phyloP scores from a whole-genome alignment of 2,113 vertebrate genomes.

The Spheniscus mendiculus region DNA sequence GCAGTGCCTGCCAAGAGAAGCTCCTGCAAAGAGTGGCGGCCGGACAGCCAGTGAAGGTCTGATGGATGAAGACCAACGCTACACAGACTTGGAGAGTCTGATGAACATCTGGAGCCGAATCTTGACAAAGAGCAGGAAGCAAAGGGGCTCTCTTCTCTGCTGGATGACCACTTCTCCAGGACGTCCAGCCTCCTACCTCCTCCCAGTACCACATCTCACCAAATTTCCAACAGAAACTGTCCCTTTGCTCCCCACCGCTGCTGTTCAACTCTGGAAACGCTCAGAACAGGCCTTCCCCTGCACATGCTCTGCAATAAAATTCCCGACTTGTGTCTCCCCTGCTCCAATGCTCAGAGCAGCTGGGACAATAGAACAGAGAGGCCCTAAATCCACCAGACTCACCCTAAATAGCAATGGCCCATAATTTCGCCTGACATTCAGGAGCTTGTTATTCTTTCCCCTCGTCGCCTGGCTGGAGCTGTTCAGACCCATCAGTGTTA shows the following conservation, averaged over 20 bases:
- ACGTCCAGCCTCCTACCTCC: background rate
- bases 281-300: background rate
- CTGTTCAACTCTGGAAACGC: background rate
- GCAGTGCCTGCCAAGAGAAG: background rate
- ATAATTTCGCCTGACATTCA: slow-evolving; percentile 88
- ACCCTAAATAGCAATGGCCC: slow-evolving; percentile 87
- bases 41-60: fast-evolving
- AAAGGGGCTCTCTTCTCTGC: background rate
- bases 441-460: slow-evolving; percentile 94
- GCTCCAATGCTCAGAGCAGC: slow-evolving; percentile 60
- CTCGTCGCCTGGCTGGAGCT: slow-evolving; percentile 90
- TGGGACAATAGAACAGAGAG: slow-evolving; percentile 84
- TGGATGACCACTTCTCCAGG: background rate
- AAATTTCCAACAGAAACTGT: background rate
- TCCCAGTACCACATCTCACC: background rate
- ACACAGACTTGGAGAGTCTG: fast-evolving
- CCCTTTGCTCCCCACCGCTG: background rate
- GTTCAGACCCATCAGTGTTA: slow-evolving; percentile 92
- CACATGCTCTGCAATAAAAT: slow-evolving; percentile 51
- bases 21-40: background rate
- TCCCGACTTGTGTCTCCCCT: slow-evolving; percentile 69
- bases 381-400: slow-evolving; percentile 90
- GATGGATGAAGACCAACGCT: background rate
- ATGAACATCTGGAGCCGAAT: background rate
- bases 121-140: background rate